Conservation (phyloP, 2,888 invertebrate species). For the Dione vanillae region DNA sequence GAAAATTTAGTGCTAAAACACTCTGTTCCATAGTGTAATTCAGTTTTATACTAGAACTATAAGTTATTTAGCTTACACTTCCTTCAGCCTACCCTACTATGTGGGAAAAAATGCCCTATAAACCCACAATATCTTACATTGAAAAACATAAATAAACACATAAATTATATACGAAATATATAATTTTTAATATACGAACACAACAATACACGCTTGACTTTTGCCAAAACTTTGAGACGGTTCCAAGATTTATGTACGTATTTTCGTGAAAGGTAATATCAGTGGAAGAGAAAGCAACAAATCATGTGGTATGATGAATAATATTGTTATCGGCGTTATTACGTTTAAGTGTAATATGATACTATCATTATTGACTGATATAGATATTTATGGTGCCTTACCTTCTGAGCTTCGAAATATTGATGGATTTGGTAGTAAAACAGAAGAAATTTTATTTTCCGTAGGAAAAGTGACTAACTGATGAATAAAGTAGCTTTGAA, state of each 20-base stretch:
- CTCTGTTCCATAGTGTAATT: not conserved
- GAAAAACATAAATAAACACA: not conserved
- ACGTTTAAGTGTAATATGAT: constrained; percentile 10
- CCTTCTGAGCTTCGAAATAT: too few species aligned
- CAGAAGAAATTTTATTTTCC: too few species aligned
- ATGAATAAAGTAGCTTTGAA: too few species aligned
- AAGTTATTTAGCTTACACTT: too few species aligned
- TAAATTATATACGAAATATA: not conserved
- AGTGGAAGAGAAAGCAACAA: constrained; percentile 37
- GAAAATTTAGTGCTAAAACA: too few species aligned
- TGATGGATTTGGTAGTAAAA: too few species aligned
- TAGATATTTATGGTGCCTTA: not conserved
- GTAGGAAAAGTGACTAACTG: too few species aligned
- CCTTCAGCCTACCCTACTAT: too few species aligned
- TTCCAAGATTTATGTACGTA: constrained; percentile 49
- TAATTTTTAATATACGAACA: constrained; percentile 8
- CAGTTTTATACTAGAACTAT: too few species aligned
- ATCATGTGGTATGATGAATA: constrained; percentile 35
- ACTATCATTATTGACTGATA: not conserved
- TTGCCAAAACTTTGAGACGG: constrained; percentile 48
- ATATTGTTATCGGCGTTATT: constrained; percentile 30
- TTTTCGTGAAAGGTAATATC: constrained; percentile 50
- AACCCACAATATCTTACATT: too few species aligned
- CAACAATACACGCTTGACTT: constrained; percentile 36
- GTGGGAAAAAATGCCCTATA: too few species aligned